Evolutionary conservation across 35 echinoderm and acorn worm genomes (phyloP).

Genomic region (Amphiura filiformis): DNA sequence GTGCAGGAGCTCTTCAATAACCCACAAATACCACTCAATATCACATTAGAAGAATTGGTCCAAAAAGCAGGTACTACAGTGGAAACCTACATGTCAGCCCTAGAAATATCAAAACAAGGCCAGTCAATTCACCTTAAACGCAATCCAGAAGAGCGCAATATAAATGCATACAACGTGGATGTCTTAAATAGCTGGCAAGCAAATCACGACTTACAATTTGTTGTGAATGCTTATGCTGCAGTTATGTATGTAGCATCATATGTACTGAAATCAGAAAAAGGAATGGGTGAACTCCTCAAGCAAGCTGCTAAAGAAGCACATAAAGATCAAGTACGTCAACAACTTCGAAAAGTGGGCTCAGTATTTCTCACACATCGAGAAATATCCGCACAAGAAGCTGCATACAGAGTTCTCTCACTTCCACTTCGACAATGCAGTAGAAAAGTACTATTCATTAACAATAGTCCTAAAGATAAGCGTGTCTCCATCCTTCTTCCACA

Average conservation of each 20-base stretch:
- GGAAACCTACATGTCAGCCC: conserved; percentile 1
- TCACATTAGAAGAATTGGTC: conserved; percentile 8
- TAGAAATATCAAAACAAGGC: not conserved
- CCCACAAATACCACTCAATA: not conserved
- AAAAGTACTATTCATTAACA: conserved; percentile 18
- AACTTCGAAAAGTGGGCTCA: conserved; percentile 38
- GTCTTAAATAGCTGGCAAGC: conserved; percentile 59
- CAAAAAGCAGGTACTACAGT: not conserved
- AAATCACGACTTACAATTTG: conserved; percentile 64
- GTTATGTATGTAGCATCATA: conserved; percentile 29
- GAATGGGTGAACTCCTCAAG: conserved; percentile 34
- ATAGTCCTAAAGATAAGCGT: not conserved
- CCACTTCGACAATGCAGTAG: not conserved
- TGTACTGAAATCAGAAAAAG: conserved; percentile 52
- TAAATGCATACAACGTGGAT: conserved; percentile 39
- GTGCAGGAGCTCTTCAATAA: not conserved
- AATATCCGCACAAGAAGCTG: conserved; percentile 53
- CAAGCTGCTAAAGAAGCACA: not conserved
- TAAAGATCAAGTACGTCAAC: not conserved
- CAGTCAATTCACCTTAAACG: conserved; percentile 32
- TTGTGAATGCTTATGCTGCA: conserved; percentile 42
- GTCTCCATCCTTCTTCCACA: conserved; percentile 10
- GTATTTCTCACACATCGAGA: conserved; percentile 52
- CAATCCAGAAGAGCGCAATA: conserved; percentile 31
- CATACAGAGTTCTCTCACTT: conserved; percentile 24